Evolutionary conservation across 2,797 vertebrate species (phyloP), one percentile per base, ranked within the genome.

Genomic region (Microctenopoma lineatum): DNA sequence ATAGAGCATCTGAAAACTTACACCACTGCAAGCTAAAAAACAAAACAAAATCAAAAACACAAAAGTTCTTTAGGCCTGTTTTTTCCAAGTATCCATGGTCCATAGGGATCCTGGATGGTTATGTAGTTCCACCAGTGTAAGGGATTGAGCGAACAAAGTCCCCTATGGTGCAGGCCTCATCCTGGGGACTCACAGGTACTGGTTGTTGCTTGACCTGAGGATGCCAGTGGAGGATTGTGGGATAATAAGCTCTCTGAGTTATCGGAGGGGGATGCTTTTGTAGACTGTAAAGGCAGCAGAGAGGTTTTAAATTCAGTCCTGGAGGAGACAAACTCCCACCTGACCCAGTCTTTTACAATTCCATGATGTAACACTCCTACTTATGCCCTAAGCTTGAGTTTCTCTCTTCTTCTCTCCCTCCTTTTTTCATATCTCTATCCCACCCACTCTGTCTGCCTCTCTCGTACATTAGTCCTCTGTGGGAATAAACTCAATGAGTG

Each of bases 331-430:
- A 59, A 69, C 69, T 83, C 71, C 80, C 77, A 79, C 64, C 69
- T 87, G 75, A 83, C 71, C 71, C 58, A 79, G 25, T 66, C 69
- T 75, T 81, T 79, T 79, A 71, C 68, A 70, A 64, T 79, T 58
- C 56, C 45, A 52, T 84, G 86, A 87, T 79, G 71, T 77, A 81
- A 86, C 81, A 75, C 80, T 77, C 81, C 75, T 71, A 76, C 84
- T 79, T 60, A 53, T 68, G 78, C 80, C 77, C 75, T 4, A 11
- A 70, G 73, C 81, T 75, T 48, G 1, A 39, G 58, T 71, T 66
- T 65, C 63, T 71, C 72, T 55, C 56, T 54, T 61, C 72, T 70
- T 65, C 71, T 67, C 38, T 45, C 60, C 56, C 59, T 47, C 51
- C 61, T 58, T 50, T 41, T 41, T 58, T 50, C 73, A 57, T 53